Evolutionary conservation across 2,888 invertebrate genomes (phyloP).

Genomic region (Erebia ligea): DNA sequence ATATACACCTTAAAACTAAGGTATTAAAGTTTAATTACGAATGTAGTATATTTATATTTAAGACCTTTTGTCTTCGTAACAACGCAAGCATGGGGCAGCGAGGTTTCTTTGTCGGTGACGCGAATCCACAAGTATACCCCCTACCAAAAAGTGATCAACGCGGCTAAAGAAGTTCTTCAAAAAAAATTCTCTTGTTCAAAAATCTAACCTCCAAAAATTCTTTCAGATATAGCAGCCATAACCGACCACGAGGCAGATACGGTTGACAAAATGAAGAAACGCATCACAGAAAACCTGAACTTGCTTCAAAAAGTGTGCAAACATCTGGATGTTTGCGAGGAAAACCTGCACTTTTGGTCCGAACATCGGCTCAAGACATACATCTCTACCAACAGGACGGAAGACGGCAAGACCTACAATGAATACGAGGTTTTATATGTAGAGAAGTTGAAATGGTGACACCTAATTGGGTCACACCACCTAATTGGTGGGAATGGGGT

Average conservation of each 20-base stretch:
- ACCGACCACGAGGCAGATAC: constrained; percentile 54
- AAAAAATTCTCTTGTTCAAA: no score
- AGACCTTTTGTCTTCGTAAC: no score
- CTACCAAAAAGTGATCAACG: no score
- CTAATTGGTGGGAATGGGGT: no score
- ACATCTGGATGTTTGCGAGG: constrained; percentile 54
- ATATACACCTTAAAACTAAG: no score
- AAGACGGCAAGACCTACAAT: constrained; percentile 60
- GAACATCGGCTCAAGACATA: constrained; percentile 55
- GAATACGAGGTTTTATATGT: constrained; percentile 60
- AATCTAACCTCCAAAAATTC: constrained; percentile 11
- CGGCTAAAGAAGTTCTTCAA: no score
- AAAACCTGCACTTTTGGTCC: constrained; percentile 63
- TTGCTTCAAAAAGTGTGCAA: constrained; percentile 59
- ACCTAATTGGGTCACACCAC: no score
- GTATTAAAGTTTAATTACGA: no score
- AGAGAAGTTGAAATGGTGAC: constrained; percentile 45
- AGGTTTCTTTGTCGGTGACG: no score
- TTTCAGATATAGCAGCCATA: constrained; percentile 59
- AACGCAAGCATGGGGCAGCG: no score
- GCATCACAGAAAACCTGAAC: constrained; percentile 57
- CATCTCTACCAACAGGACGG: constrained; percentile 55
- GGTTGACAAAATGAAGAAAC: constrained; percentile 66
- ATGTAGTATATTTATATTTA: no score
- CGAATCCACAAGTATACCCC: no score